Evolutionary conservation across 2,113 vertebrate species (phyloP), one percentile per base, ranked within the genome.

Genomic region (Connochaetes taurinus): DNA sequence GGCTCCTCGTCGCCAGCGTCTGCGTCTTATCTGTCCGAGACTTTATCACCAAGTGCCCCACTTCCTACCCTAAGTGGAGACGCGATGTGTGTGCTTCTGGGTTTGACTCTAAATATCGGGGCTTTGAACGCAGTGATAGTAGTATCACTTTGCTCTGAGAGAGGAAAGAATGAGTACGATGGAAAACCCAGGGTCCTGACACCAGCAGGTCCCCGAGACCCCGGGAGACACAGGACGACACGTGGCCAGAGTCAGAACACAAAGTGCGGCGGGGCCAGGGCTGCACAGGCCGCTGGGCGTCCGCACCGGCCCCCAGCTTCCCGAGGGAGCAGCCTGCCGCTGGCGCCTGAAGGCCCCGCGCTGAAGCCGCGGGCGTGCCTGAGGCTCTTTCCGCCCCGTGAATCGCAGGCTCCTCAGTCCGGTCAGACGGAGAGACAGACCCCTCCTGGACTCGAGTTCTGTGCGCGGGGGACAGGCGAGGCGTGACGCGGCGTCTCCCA

Each of bases 401-500:
- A 17, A 7, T 7, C 5, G 16, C 45, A 7, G 9, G 2, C 4
- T 16, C 62, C 33, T 58, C 50, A 2, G 50, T 33, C 52, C 8
- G 6, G 7, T 40, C 45, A 6, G 3, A 6, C 0, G n/a, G 52
- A 89, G 88, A 64, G 76, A 45, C 19, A 31, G 2, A 7, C 11
- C 25, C 76, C 7, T 36, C n/a, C 58, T 23, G 5, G 45, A 0
- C 0, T 1, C 0, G 3, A 31, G 36, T 1, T 5, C 27, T 1
- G 3, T 2, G n/a, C 2, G 64, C 45, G 0, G 19, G 45, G 60
- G 6, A 4, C 4, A 1, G 14, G 27, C 74, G 21, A 33, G 11
- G 43, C 16, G 0, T 0, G 1, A 1, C 3, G 33, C 33, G 0
- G 33, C 3, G 9, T 6, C 62, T 6, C 58, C 40, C 19, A 15